These are phyloP conservation scores for Leptopilina drosophilae DNA, from an alignment of 2,888 invertebrate species.

Conservation along the genomic window DNA sequence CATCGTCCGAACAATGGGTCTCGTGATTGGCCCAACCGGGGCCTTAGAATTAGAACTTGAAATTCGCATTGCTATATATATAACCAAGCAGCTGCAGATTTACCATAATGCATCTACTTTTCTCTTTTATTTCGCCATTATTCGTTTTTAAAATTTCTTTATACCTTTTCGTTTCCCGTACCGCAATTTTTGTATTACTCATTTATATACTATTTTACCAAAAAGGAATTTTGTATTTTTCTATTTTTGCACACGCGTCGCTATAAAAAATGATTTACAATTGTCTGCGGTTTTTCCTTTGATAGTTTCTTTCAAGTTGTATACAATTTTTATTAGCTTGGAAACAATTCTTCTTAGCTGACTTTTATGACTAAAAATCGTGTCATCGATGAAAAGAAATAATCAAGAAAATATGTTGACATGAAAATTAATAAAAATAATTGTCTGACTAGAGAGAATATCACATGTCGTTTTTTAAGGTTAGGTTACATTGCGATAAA, in stretches of 20 bases:
- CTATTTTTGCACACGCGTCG: slow-evolving; percentile 35
- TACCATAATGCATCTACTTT: slow-evolving; percentile 34
- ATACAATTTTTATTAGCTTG: slow-evolving; percentile 16
- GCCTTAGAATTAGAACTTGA: slow-evolving; percentile 67
- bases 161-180: neutral
- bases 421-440: too few relatives aligned
- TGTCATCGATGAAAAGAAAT: too few relatives aligned
- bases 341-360: neutral
- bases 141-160: slow-evolving; percentile 43
- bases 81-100: slow-evolving; percentile 40
- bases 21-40: slow-evolving; percentile 64
- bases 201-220: too few relatives aligned
- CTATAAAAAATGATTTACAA: slow-evolving; percentile 42
- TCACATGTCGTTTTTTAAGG: too few relatives aligned
- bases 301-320: slow-evolving; percentile 21
- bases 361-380: too few relatives aligned
- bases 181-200: too few relatives aligned
- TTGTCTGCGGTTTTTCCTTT: slow-evolving; percentile 26
- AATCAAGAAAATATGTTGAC: too few relatives aligned
- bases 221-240: slow-evolving; percentile 43
- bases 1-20: slow-evolving; percentile 63
- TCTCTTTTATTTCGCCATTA: slow-evolving; percentile 39
- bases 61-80: slow-evolving; percentile 42
- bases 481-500: too few relatives aligned
- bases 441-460: too few relatives aligned